Evolutionary conservation across 2,797 vertebrate species (phyloP).

Genomic region (Buceros bicornis): DNA sequence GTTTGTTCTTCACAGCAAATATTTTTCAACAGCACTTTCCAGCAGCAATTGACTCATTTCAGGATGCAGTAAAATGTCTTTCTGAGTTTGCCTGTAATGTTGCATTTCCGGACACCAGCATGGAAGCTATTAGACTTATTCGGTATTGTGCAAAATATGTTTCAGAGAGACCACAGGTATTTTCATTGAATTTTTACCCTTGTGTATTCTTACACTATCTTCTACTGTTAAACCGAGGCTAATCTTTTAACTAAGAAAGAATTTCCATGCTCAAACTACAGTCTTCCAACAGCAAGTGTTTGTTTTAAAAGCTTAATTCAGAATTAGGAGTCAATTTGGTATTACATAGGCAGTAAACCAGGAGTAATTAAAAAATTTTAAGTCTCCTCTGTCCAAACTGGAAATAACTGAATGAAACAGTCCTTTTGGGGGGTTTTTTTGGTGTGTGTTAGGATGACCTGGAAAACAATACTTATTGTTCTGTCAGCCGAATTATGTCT

Average conservation of each 20-base stretch:
- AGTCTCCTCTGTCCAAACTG: neutral
- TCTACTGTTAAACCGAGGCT: neutral
- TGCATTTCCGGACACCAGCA: conserved; percentile 94
- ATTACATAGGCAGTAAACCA: neutral
- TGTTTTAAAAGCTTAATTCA: neutral
- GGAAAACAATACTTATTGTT: neutral
- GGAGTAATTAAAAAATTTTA: neutral
- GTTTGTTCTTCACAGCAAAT: conserved; percentile 82
- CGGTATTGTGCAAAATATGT: conserved; percentile 94
- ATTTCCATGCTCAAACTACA: neutral
- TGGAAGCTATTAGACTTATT: conserved; percentile 95
- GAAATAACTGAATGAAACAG: neutral
- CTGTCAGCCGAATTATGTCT: neutral
- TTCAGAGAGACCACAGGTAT: conserved; percentile 93
- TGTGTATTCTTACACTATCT: neutral
- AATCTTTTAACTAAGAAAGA: neutral
- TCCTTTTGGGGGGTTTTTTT: neutral
- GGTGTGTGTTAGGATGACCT: neutral
- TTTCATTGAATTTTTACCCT: neutral
- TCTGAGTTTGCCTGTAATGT: conserved; percentile 97
- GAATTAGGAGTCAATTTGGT: neutral
- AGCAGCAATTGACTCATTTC: conserved; percentile 95
- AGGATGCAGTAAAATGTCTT: conserved; percentile 95
- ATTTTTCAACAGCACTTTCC: conserved; percentile 94
- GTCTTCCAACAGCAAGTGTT: neutral